Conservation (phyloP, 2,797 vertebrate species). For the Rhinella marina region DNA sequence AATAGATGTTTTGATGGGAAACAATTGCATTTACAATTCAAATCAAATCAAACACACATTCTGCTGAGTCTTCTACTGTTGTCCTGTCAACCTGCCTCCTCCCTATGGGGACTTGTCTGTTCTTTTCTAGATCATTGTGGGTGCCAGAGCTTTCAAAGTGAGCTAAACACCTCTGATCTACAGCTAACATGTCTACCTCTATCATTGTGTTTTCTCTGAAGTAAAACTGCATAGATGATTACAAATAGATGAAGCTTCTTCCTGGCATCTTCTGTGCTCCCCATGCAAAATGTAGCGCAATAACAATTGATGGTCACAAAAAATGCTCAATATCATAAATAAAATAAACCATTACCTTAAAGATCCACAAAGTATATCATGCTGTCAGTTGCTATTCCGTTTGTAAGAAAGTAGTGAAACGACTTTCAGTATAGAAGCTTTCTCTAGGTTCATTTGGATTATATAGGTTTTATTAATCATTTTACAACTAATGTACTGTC, state of each 20-base stretch:
- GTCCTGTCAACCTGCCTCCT: constrained; percentile 61
- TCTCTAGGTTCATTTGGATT: not conserved
- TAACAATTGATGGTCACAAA: constrained; percentile 8
- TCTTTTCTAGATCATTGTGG: constrained; percentile 58
- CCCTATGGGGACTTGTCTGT: constrained; percentile 62
- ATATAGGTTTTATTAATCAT: not conserved
- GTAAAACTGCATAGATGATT: constrained; percentile 58
- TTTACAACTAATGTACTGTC: not conserved
- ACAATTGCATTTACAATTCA: constrained; percentile 63
- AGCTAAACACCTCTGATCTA: constrained; percentile 62
- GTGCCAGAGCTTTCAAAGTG: constrained; percentile 59
- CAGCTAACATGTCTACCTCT: constrained; percentile 58
- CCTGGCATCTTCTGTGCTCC: constrained; percentile 42
- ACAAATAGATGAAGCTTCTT: constrained; percentile 56
- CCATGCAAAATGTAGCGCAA: constrained; percentile 49
- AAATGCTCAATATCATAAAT: constrained; percentile 19
- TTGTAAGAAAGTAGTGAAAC: not conserved
- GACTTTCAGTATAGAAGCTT: not conserved
- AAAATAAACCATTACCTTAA: constrained; percentile 1
- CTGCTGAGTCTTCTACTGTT: constrained; percentile 57
- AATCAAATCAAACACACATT: constrained; percentile 61
- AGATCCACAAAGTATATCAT: not conserved
- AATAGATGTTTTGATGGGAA: constrained; percentile 60
- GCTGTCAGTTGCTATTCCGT: not conserved
- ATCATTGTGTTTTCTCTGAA: constrained; percentile 55